These are phyloP conservation scores for Trissoscelio sp. DNA, from an alignment of 2,888 invertebrate genomes.

Conservation along the genomic window DNA sequence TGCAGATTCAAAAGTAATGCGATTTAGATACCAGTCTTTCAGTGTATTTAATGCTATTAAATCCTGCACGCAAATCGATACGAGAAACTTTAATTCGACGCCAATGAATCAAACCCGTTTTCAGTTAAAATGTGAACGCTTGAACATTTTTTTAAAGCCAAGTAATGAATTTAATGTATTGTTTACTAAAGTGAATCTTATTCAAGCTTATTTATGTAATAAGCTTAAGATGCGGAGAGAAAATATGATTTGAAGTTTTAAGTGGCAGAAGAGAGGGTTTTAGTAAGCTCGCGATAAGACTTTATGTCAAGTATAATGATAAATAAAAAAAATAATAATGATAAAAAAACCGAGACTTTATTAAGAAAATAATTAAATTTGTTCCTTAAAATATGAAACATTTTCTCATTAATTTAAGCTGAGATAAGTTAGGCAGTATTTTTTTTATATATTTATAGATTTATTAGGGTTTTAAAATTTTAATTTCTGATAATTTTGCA, in stretches of 20 bases:
- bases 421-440: no score
- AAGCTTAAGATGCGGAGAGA: neutral
- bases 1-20: conserved; percentile 59
- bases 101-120: conserved; percentile 22
- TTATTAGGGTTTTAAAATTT: no score
- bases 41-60: conserved; percentile 64
- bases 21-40: conserved; percentile 53
- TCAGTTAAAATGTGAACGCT: neutral
- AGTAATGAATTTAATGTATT: neutral
- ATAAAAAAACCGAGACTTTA: neutral
- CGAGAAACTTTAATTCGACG: conserved; percentile 56
- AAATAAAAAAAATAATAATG: conserved; percentile 14
- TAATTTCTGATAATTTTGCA: no score
- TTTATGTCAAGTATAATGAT: conserved; percentile 16
- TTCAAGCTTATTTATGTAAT: conserved; percentile 9
- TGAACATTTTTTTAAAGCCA: no score
- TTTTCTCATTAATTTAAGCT: no score
- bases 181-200: neutral
- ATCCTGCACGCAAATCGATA: conserved; percentile 62
- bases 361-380: no score
- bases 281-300: neutral
- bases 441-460: no score
- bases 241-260: conserved; percentile 15
- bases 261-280: conserved; percentile 2
- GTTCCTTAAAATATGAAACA: no score